Evolutionary conservation across 2,888 invertebrate genomes (phyloP).

Genomic region (Standfussiana lucernea): DNA sequence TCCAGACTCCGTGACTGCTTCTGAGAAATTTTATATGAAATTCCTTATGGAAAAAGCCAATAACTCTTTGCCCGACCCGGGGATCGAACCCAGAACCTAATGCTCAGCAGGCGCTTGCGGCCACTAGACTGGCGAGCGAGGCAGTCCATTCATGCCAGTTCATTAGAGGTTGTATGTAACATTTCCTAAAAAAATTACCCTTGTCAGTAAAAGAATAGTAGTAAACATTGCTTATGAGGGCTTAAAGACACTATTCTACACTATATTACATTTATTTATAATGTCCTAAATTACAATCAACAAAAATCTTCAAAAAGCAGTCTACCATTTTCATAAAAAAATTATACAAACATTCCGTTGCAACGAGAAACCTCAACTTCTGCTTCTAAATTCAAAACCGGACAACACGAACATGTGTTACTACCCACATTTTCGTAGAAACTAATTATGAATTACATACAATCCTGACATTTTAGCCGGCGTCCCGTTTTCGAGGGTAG

Average conservation of each 20-base stretch:
- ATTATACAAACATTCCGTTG: background rate
- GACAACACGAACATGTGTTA: slow-evolving; percentile 35
- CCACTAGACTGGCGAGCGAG: no score
- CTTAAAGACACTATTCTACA: background rate
- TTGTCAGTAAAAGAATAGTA: no score
- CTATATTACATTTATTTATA: no score
- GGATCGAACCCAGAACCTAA: no score
- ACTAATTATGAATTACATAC: slow-evolving; percentile 52
- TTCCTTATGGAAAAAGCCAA: no score
- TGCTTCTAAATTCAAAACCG: slow-evolving; percentile 43
- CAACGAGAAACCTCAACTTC: slow-evolving; percentile 7
- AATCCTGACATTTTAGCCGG: slow-evolving; percentile 24
- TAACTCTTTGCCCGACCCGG: no score
- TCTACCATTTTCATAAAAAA: background rate
- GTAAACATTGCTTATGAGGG: background rate
- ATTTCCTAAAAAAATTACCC: no score
- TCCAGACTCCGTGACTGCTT: no score
- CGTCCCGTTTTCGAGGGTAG: slow-evolving; percentile 28
- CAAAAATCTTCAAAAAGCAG: background rate
- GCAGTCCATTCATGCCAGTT: no score
- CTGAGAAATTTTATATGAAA: no score
- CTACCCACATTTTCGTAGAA: slow-evolving; percentile 43
- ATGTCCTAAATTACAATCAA: background rate
- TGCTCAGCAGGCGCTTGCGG: no score
- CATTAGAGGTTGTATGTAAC: no score